These are phyloP conservation scores for Nesogale talazaci DNA, from an alignment of 2,113 vertebrate genomes.

Conservation along the genomic window DNA sequence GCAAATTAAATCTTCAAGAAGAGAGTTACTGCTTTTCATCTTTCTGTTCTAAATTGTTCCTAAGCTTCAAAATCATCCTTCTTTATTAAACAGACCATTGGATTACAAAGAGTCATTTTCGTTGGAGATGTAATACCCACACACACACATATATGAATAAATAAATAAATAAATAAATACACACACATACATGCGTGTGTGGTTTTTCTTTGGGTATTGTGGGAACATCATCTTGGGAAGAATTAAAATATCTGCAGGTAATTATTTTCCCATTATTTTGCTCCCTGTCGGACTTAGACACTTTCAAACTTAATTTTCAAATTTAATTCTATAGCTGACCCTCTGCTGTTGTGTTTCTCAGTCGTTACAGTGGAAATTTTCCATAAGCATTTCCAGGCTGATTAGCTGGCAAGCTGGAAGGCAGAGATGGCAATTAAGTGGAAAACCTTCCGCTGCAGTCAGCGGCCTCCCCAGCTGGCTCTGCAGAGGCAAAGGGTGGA, in stretches of 20 bases:
- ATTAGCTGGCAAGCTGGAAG: background rate
- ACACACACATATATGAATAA: too few relatives aligned
- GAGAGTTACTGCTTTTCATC: background rate
- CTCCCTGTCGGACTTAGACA: background rate
- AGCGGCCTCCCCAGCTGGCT: background rate
- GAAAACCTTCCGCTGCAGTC: background rate
- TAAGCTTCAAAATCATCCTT: background rate
- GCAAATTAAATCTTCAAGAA: background rate
- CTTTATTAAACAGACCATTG: background rate
- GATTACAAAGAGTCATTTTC: background rate
- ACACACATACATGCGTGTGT: background rate
- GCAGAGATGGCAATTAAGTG: background rate
- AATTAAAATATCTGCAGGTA: background rate
- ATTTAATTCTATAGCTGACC: slow-evolving; percentile 6
- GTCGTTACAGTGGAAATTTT: background rate
- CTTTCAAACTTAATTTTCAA: background rate
- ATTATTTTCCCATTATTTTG: background rate
- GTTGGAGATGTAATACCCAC: too few relatives aligned
- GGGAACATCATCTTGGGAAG: background rate
- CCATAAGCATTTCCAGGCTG: background rate
- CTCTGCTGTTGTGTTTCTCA: background rate
- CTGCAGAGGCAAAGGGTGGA: background rate
- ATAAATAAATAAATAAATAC: too few relatives aligned
- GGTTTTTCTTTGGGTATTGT: background rate
- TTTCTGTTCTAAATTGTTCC: background rate